These are phyloP conservation scores for Eulemur albifrons DNA, from an alignment of 2,797 vertebrate genomes.

Conservation along the genomic window DNA sequence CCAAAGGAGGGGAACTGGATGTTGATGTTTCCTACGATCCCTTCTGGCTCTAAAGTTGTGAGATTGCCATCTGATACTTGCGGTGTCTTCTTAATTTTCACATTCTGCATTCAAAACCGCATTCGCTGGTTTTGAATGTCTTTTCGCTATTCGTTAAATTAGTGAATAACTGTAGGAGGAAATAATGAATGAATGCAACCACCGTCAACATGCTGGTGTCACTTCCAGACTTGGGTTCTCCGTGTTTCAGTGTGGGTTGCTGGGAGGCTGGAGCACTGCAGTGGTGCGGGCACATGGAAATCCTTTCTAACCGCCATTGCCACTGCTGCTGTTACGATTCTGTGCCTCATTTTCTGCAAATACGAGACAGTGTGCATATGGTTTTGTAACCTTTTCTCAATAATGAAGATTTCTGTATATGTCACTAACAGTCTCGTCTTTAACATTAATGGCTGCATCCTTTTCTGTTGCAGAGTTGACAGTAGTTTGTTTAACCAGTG, in stretches of 20 bases:
- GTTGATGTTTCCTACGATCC: background rate
- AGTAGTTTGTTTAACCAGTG: background rate
- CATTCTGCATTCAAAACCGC: background rate
- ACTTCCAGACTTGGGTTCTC: background rate
- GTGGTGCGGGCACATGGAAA: background rate
- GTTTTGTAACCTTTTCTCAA: background rate
- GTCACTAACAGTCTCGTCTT: background rate
- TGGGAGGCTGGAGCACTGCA: background rate
- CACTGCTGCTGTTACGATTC: background rate
- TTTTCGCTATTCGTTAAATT: background rate
- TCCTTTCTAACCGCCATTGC: background rate
- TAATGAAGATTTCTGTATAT: background rate
- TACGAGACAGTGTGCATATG: background rate
- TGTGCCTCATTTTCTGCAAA: background rate
- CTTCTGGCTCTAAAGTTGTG: background rate
- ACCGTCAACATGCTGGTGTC: background rate
- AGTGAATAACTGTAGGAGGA: background rate
- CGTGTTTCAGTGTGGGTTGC: background rate
- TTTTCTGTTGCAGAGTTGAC: background rate
- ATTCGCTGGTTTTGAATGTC: background rate
- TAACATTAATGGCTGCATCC: background rate
- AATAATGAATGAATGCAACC: background rate
- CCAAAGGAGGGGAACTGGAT: background rate
- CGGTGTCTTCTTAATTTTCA: background rate
- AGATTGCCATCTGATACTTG: background rate